These are phyloP conservation scores for Dexiosoma caninum DNA, from an alignment of 2,888 invertebrate species.

Conservation along the genomic window DNA sequence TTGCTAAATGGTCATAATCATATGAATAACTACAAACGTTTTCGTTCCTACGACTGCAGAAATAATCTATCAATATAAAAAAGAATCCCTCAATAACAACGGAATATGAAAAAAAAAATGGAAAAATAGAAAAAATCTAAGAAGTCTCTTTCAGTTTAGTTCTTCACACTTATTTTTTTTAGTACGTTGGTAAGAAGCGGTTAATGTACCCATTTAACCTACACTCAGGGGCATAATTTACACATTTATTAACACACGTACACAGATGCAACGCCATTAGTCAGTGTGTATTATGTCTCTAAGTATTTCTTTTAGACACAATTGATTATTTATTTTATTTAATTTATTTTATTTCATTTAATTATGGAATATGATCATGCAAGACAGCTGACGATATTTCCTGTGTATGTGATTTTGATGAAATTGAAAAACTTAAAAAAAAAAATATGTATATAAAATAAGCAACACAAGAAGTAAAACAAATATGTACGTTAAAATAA, in stretches of 20 bases:
- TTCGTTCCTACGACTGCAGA: neutral
- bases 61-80: slow-evolving; percentile 29
- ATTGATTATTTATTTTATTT: slow-evolving; percentile 55
- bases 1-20: slow-evolving; percentile 57
- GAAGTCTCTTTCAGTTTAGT: slow-evolving; percentile 39
- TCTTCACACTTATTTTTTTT: no score
- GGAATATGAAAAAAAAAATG: neutral
- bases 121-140: slow-evolving; percentile 38
- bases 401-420: slow-evolving; percentile 56
- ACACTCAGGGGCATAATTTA: slow-evolving; percentile 57
- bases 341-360: slow-evolving; percentile 46
- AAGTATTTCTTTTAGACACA: slow-evolving; percentile 42
- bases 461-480: slow-evolving; percentile 21
- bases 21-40: neutral
- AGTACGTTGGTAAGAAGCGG: slow-evolving; percentile 29
- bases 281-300: neutral
- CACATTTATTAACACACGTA: neutral
- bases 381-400: slow-evolving; percentile 60
- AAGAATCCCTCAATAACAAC: slow-evolving; percentile 54
- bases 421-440: slow-evolving; percentile 10
- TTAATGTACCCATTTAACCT: slow-evolving; percentile 63
- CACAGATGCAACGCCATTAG: neutral
- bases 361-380: slow-evolving; percentile 64
- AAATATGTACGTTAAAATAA: slow-evolving; percentile 38
- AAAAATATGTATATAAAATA: no score